Percentiles rank a stretch among this genome's conserved stretches.
These are phyloP conservation scores for Bucorvus abyssinicus DNA, from an alignment of 2,797 vertebrate species.

Conservation along the genomic window DNA sequence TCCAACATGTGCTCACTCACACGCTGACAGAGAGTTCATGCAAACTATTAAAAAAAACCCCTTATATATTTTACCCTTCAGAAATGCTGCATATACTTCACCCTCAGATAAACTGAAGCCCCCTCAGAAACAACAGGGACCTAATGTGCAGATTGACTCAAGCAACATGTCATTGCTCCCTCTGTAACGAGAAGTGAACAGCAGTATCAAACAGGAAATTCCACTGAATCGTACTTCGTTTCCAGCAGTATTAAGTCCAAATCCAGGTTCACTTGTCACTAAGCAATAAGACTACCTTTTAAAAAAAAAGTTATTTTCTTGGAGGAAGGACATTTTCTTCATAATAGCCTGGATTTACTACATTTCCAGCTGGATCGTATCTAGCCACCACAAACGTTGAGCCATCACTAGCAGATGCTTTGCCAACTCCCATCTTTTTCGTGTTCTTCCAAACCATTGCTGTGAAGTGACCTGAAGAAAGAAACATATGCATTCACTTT, in stretches of 20 bases:
- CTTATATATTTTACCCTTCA: background rate
- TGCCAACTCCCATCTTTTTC: constrained; percentile 90
- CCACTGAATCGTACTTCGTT: constrained; percentile 18
- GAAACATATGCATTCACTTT: background rate
- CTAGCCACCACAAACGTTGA: constrained; percentile 97
- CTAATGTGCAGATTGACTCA: background rate
- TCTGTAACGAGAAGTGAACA: background rate
- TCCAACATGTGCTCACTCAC: constrained; percentile 31
- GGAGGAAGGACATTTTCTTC: constrained; percentile 91
- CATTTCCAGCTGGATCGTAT: constrained; percentile 94
- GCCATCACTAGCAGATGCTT: constrained; percentile 89
- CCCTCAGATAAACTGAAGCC: background rate
- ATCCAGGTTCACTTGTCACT: constrained; percentile 17
- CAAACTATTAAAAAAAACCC: background rate
- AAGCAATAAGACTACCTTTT: background rate
- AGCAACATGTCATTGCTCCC: background rate
- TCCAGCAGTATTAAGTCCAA: background rate
- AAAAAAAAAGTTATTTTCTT: constrained; percentile 72
- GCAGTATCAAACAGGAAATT: constrained; percentile 6
- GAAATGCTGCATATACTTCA: constrained; percentile 6
- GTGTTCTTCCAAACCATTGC: constrained; percentile 97
- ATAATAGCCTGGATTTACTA: constrained; percentile 94
- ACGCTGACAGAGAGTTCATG: constrained; percentile 24
- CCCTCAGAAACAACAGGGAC: background rate
- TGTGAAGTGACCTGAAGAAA: constrained; percentile 90